These are phyloP conservation scores for Gallirallus australis DNA, from an alignment of 2,797 vertebrate genomes.

Conservation along the genomic window DNA sequence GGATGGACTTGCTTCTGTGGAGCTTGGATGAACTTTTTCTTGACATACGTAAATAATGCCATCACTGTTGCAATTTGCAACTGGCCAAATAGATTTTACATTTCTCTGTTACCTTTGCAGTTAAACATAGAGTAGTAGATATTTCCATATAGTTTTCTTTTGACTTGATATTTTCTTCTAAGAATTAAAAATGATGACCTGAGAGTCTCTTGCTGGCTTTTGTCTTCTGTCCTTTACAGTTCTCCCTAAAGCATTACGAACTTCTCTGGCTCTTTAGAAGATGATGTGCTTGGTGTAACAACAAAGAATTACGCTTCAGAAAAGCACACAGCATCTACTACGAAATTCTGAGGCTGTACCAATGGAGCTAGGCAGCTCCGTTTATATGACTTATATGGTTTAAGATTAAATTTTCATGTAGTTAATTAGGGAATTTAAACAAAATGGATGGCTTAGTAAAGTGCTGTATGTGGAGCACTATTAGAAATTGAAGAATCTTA, in stretches of 20 bases:
- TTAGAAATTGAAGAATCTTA: background rate
- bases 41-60: background rate
- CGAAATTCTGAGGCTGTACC: background rate
- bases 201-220: background rate
- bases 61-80: accelerated
- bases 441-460: background rate
- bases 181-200: background rate
- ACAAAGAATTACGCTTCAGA: background rate
- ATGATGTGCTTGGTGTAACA: background rate
- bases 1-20: background rate
- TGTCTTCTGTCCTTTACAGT: background rate
- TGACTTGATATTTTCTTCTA: background rate
- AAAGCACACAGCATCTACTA: background rate
- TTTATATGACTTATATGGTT: background rate
- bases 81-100: background rate
- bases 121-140: background rate
- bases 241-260: background rate
- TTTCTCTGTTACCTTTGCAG: background rate
- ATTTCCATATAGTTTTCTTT: background rate
- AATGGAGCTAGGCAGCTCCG: background rate
- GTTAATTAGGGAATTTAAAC: background rate
- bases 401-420: background rate
- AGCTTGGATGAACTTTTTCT: background rate
- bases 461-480: background rate
- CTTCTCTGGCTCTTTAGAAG: background rate